These are phyloP conservation scores for Porites lobata DNA, from an alignment of 92 coral and sea anemone species.

Conservation along the genomic window DNA sequence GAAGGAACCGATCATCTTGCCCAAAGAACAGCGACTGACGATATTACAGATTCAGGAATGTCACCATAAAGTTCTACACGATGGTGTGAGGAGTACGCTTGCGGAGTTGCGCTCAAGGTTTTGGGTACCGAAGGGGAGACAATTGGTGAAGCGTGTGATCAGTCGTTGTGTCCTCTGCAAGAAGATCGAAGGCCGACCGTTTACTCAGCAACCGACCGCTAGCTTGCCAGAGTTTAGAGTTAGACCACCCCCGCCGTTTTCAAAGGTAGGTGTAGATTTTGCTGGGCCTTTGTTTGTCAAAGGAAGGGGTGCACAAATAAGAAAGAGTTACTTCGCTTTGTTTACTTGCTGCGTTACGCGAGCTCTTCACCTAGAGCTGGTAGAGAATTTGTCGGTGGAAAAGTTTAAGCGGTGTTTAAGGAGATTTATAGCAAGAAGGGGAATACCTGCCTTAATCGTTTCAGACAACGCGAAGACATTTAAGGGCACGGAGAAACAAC, in stretches of 20 bases:
- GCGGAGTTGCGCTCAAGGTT: slow-evolving; percentile 54
- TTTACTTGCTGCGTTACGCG: background rate
- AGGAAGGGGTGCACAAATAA: background rate
- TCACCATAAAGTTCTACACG: slow-evolving; percentile 50
- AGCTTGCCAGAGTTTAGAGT: slow-evolving; percentile 54
- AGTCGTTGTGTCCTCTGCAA: slow-evolving; percentile 42
- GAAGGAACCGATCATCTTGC: slow-evolving; percentile 46
- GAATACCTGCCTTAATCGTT: slow-evolving; percentile 31
- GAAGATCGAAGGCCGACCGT: slow-evolving; percentile 53
- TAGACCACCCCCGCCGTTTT: slow-evolving; percentile 36
- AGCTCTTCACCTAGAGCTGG: slow-evolving; percentile 51
- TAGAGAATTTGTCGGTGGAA: slow-evolving; percentile 23
- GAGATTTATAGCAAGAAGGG: slow-evolving; percentile 54
- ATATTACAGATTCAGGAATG: slow-evolving; percentile 31
- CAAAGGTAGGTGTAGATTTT: slow-evolving; percentile 4
- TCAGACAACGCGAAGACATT: no score
- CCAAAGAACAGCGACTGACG: slow-evolving; percentile 40
- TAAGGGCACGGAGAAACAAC: slow-evolving; percentile 8
- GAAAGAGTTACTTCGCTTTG: slow-evolving; percentile 33
- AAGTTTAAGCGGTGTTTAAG: slow-evolving; percentile 43
- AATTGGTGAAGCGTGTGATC: slow-evolving; percentile 46
- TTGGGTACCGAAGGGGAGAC: slow-evolving; percentile 72
- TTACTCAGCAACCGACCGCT: slow-evolving; percentile 17
- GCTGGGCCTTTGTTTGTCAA: slow-evolving; percentile 59
- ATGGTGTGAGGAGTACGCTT: slow-evolving; percentile 56